These are phyloP conservation scores for Cichladusa arquata DNA, from an alignment of 2,113 vertebrate genomes.

Conservation along the genomic window DNA sequence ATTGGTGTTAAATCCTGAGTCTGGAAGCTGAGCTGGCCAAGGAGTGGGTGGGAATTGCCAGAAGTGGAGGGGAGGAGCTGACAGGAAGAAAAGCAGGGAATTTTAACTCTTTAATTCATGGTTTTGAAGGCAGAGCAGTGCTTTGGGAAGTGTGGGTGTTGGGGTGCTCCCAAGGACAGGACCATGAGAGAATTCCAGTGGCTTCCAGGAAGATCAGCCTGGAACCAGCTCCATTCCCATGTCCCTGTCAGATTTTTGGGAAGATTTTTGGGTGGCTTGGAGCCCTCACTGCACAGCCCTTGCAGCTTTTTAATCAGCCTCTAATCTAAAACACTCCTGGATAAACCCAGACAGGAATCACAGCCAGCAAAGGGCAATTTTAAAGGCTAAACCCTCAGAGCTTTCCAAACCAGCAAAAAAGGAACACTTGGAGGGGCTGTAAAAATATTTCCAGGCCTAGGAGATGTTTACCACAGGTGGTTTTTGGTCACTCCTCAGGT, in stretches of 20 bases:
- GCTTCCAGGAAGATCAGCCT: background rate
- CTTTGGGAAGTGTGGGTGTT: background rate
- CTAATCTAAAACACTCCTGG: background rate
- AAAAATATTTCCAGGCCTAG: background rate
- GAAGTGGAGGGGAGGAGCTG: background rate
- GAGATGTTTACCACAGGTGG: background rate
- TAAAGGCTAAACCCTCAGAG: background rate
- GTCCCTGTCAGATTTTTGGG: background rate
- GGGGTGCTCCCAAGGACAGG: background rate
- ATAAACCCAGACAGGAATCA: background rate
- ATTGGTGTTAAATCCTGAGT: background rate
- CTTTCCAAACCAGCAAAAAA: background rate
- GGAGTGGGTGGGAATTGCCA: background rate
- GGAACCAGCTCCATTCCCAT: accelerated
- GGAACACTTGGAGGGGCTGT: background rate
- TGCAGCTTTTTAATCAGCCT: background rate
- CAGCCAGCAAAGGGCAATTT: background rate
- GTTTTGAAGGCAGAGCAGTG: background rate
- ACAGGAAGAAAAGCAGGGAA: background rate
- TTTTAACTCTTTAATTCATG: background rate
- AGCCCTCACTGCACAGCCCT: background rate
- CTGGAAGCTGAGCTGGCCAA: background rate
- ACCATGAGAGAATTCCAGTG: accelerated
- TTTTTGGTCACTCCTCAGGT: background rate
- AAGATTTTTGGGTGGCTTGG: background rate